phyloP scores from a whole-genome alignment of 1,140 invertebrate species.

The Diploscapter pachys region DNA sequence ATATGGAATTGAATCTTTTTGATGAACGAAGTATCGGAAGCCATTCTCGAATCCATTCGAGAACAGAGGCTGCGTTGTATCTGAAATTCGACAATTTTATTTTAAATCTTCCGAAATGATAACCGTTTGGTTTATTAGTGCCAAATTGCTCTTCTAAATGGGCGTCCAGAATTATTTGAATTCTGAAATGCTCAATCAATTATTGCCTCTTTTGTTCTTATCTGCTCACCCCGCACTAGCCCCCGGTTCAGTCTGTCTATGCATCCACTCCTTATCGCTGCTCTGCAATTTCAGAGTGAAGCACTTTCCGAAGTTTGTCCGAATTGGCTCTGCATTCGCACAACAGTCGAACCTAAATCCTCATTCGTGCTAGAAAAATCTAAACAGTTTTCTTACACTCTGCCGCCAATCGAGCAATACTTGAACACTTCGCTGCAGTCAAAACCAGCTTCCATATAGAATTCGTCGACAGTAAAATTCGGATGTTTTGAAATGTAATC shows the following conservation, averaged over 20 bases:
- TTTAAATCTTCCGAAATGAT: too few species aligned
- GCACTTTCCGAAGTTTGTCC: constrained; percentile 10
- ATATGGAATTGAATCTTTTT: constrained; percentile 5
- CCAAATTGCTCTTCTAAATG: constrained; percentile 22
- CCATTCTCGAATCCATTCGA: constrained; percentile 11
- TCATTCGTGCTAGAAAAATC: neutral
- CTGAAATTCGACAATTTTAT: too few species aligned
- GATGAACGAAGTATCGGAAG: constrained; percentile 20
- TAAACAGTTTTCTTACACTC: neutral
- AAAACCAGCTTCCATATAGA: constrained; percentile 15
- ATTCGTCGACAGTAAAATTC: constrained; percentile 3
- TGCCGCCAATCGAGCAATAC: constrained; percentile 6
- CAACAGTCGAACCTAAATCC: constrained; percentile 15
- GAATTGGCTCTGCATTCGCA: neutral
- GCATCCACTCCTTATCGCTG: neutral
- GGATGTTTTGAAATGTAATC: constrained; percentile 3
- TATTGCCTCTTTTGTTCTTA: too few species aligned
- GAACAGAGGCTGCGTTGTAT: constrained; percentile 12
- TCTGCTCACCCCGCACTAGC: constrained; percentile 5
- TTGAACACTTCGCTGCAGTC: constrained; percentile 12
- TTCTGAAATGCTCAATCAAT: too few species aligned
- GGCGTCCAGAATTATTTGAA: constrained; percentile 8
- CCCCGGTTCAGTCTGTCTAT: constrained; percentile 22
- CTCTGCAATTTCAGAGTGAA: constrained; percentile 9
- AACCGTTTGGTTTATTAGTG: neutral